phyloP scores from a whole-genome alignment of 2,113 vertebrate genomes.

The Stigmatopora argus region DNA sequence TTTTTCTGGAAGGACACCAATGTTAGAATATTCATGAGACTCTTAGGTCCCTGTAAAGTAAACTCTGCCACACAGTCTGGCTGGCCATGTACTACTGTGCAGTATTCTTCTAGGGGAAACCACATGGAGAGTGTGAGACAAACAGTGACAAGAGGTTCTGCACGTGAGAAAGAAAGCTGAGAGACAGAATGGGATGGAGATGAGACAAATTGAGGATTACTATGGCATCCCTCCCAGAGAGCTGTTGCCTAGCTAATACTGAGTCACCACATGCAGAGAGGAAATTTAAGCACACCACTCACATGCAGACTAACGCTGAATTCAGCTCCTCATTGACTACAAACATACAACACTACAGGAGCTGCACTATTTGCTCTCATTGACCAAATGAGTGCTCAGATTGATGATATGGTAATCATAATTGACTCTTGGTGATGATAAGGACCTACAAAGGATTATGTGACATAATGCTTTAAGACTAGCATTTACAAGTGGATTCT shows the following conservation, averaged over 20 bases:
- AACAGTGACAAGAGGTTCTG: not conserved
- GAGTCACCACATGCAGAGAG: constrained; percentile 35
- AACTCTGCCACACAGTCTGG: too few species aligned
- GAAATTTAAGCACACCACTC: constrained; percentile 15
- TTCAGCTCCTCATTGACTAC: constrained; percentile 32
- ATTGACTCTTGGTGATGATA: not conserved
- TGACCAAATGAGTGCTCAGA: constrained; percentile 6
- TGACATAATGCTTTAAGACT: not conserved
- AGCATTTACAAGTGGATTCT: not conserved
- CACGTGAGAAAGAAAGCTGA: constrained; percentile 20
- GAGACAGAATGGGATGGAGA: constrained; percentile 15
- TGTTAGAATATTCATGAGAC: too few species aligned
- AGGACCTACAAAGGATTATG: not conserved
- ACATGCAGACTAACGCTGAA: constrained; percentile 19
- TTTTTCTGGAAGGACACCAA: too few species aligned
- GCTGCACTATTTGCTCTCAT: constrained; percentile 21
- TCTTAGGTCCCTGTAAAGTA: too few species aligned
- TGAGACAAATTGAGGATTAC: constrained; percentile 40
- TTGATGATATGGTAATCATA: not conserved
- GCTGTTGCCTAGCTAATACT: constrained; percentile 34
- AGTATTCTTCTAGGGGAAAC: constrained; percentile 4
- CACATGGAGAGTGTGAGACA: constrained; percentile 8
- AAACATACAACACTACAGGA: constrained; percentile 26
- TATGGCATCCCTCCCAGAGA: constrained; percentile 43
- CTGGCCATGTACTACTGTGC: not conserved